Percentiles rank a stretch among this genome's conserved stretches.
Evolutionary conservation across 2,113 vertebrate genomes (phyloP).

Genomic region (Bos indicus): DNA sequence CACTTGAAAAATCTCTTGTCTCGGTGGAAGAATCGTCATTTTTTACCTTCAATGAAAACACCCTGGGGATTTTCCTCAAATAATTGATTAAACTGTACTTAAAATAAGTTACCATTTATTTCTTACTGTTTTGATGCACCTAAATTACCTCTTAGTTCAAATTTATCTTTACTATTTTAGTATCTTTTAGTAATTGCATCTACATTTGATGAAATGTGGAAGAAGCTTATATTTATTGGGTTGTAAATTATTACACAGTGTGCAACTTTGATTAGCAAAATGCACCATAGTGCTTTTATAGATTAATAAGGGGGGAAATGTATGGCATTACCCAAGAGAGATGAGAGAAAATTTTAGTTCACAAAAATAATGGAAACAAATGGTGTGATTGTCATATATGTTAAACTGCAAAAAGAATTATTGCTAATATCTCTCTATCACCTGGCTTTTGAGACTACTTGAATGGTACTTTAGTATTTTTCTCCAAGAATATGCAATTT

Average conservation of each 20-base stretch:
- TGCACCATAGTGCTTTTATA: conserved; percentile 32
- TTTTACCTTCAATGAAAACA: not conserved
- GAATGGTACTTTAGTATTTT: conserved; percentile 36
- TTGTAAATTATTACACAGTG: conserved; percentile 54
- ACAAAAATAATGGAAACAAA: conserved; percentile 66
- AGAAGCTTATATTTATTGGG: conserved; percentile 41
- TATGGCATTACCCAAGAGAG: conserved; percentile 52
- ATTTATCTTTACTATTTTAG: conserved; percentile 39
- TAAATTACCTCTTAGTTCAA: conserved; percentile 19
- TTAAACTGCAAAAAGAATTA: conserved; percentile 52
- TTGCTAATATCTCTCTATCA: conserved; percentile 53
- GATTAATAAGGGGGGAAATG: conserved; percentile 51
- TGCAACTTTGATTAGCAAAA: conserved; percentile 59
- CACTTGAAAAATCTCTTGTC: not conserved
- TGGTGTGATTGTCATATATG: conserved; percentile 52
- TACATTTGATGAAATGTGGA: conserved; percentile 21
- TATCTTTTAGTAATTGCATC: conserved; percentile 47
- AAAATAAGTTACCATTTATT: conserved; percentile 23
- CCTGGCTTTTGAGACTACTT: conserved; percentile 63
- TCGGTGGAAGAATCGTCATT: not conserved
- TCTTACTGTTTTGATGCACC: not conserved
- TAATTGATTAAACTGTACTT: conserved; percentile 16
- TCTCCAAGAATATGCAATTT: conserved; percentile 23
- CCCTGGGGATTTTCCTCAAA: not conserved
- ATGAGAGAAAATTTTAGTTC: conserved; percentile 52